Evolutionary conservation across 2,113 vertebrate species (phyloP).

Genomic region (Phylloscopus trochilus): DNA sequence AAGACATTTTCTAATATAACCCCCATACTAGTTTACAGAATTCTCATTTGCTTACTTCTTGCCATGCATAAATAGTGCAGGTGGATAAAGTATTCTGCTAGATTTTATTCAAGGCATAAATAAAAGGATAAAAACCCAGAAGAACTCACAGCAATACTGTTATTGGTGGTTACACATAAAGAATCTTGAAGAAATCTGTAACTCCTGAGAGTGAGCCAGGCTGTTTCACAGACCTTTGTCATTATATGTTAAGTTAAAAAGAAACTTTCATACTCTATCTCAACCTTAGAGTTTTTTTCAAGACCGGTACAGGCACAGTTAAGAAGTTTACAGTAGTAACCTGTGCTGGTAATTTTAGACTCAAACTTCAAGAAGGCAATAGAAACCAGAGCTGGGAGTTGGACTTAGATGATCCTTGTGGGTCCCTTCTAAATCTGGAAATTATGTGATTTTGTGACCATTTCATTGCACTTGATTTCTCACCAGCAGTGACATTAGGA

Average conservation of each 20-base stretch:
- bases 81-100: background rate
- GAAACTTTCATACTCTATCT: background rate
- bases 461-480: background rate
- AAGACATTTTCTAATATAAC: background rate
- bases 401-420: background rate
- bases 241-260: background rate
- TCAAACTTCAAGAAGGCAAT: background rate
- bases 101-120: background rate
- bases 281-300: background rate
- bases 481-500: background rate
- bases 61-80: background rate
- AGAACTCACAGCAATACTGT: background rate
- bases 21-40: background rate
- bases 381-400: background rate
- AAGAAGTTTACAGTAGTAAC: background rate
- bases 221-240: background rate
- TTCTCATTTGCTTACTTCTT: background rate
- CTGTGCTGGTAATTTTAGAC: background rate
- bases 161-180: background rate
- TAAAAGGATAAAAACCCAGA: background rate
- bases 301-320: background rate
- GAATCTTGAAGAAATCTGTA: background rate
- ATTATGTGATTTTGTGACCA: background rate
- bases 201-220: background rate
- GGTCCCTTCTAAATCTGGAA: background rate